A percentile compares a stretch with the other conserved stretches of the same genome.
Evolutionary conservation across 2,888 invertebrate species (phyloP).

Genomic region (Eulithis prunata): DNA sequence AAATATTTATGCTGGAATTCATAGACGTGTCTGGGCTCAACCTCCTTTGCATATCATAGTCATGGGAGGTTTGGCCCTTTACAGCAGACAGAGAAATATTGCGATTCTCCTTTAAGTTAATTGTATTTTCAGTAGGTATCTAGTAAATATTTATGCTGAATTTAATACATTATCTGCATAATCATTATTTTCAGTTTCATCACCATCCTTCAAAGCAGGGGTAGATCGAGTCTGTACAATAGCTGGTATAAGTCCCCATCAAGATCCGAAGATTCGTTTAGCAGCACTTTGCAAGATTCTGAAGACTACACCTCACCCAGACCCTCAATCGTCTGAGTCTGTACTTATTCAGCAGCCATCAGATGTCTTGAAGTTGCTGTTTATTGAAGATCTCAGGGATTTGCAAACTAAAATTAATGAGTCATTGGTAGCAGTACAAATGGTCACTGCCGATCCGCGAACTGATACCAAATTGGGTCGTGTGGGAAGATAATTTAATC

Average conservation of each 20-base stretch:
- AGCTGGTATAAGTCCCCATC: conserved; percentile 74
- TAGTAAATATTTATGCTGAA: neutral
- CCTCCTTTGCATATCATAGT: too few relatives aligned
- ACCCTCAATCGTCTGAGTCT: conserved; percentile 69
- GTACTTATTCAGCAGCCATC: conserved; percentile 74
- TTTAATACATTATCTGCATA: neutral
- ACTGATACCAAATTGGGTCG: conserved; percentile 97
- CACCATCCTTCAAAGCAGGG: conserved; percentile 92
- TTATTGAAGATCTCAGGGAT: conserved; percentile 92
- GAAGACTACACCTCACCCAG: conserved; percentile 92
- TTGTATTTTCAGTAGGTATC: too few relatives aligned
- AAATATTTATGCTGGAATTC: too few relatives aligned
- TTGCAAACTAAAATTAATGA: conserved; percentile 98
- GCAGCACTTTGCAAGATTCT: conserved; percentile 90
- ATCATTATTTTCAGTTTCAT: conserved; percentile 86
- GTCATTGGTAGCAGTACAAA: conserved; percentile 95
- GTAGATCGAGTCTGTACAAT: conserved; percentile 91
- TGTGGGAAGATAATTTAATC: conserved; percentile 87
- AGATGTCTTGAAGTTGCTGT: conserved; percentile 90
- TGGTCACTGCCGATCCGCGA: conserved; percentile 97
- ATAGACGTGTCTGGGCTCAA: too few relatives aligned
- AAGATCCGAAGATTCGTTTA: conserved; percentile 71
- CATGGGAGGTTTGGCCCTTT: too few relatives aligned
- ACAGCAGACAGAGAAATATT: too few relatives aligned
- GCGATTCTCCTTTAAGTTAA: too few relatives aligned